A percentile compares a stretch with the other conserved stretches of the same genome.
Evolutionary conservation across 2,113 vertebrate genomes (phyloP).

Genomic region (Anthoscopus minutus): DNA sequence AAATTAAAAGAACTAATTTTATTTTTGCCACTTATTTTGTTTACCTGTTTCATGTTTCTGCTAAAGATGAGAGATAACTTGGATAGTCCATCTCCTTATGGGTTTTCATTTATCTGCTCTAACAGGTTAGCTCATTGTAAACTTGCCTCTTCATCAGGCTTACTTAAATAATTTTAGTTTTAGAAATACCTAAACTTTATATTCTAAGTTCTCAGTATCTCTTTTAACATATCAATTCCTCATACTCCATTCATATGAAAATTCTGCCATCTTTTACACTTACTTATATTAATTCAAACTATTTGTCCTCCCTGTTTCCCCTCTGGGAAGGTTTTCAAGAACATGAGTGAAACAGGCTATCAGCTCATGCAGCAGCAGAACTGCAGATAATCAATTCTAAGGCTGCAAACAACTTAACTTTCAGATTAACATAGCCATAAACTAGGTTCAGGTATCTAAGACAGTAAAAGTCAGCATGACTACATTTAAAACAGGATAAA

Average conservation of each 20-base stretch:
- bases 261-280: neutral
- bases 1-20: neutral
- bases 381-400: neutral
- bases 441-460: neutral
- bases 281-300: neutral
- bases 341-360: neutral
- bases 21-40: neutral
- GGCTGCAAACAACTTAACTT: neutral
- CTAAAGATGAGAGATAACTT: neutral
- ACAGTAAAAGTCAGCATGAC: neutral
- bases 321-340: neutral
- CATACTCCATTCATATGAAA: neutral
- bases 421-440: neutral
- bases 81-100: neutral
- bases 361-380: neutral
- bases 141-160: neutral
- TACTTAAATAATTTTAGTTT: neutral
- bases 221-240: neutral
- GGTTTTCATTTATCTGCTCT: neutral
- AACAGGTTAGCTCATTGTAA: neutral
- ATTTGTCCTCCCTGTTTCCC: neutral
- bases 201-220: neutral
- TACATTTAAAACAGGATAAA: constrained; percentile 13
- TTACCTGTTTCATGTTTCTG: neutral
- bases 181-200: neutral